Conservation (phyloP, 2,888 invertebrate genomes). For the Ophion obscuratus region DNA sequence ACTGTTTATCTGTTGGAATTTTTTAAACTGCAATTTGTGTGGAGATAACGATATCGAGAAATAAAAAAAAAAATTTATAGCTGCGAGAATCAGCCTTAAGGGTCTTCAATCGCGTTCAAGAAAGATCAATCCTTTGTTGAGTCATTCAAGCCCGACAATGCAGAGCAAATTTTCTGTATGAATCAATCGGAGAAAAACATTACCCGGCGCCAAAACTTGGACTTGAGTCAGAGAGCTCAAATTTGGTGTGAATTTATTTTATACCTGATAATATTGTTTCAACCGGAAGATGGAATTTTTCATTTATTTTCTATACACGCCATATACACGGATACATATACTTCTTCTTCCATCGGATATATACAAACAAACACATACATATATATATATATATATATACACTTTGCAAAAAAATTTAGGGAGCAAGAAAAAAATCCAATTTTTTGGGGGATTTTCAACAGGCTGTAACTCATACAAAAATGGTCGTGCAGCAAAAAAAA, state of each 20-base stretch:
- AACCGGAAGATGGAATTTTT: neutral
- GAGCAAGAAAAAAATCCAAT: too few species aligned
- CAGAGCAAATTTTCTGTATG: neutral
- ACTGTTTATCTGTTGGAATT: too few species aligned
- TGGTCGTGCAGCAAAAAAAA: too few species aligned
- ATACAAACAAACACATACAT: too few species aligned
- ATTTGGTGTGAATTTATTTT: neutral
- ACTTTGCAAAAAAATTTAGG: too few species aligned
- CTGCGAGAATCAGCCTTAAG: neutral
- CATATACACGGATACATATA: neutral
- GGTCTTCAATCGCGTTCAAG: neutral
- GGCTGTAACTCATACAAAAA: too few species aligned
- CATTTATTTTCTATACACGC: neutral
- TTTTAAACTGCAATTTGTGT: too few species aligned
- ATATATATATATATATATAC: too few species aligned
- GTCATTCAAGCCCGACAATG: neutral
- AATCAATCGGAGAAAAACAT: neutral
- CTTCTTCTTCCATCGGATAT: too few species aligned
- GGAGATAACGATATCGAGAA: neutral
- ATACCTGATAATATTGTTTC: neutral
- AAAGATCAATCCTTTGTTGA: neutral
- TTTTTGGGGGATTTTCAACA: too few species aligned
- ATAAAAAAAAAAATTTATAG: neutral
- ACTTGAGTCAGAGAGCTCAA: neutral
- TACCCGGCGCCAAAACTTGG: too few species aligned